Evolutionary conservation across 1,140 invertebrate species (phyloP).

Genomic region (Rhyacophila brunnea): DNA sequence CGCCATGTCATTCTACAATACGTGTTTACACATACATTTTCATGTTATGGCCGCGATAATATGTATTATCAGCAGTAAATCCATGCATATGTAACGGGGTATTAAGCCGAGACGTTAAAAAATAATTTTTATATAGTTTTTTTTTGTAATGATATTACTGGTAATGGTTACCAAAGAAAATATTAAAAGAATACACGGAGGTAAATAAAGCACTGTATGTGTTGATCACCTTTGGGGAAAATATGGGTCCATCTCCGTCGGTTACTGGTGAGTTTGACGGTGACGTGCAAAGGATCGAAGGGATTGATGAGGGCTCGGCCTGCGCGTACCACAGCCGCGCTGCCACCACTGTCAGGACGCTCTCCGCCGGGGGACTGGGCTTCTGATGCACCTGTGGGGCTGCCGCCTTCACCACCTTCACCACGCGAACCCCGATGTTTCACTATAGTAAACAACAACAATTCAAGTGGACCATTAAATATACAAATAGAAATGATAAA

Average conservation of each 20-base stretch:
- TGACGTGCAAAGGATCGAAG: slow-evolving; percentile 95
- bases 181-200: too few species aligned
- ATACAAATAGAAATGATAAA: too few species aligned
- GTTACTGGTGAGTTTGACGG: slow-evolving; percentile 95
- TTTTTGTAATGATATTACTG: too few species aligned
- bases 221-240: slow-evolving; percentile 90
- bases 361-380: slow-evolving; percentile 2
- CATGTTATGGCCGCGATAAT: too few species aligned
- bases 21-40: too few species aligned
- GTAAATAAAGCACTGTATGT: too few species aligned
- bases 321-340: slow-evolving; percentile 59
- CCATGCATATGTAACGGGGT: too few species aligned
- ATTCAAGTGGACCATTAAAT: background rate
- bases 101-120: too few species aligned
- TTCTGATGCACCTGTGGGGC: slow-evolving; percentile 1
- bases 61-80: too few species aligned
- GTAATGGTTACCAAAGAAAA: too few species aligned
- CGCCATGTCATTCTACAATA: too few species aligned
- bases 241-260: slow-evolving; percentile 97
- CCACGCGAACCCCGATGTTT: slow-evolving; percentile 17
- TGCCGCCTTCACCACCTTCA: background rate
- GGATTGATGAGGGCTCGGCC: slow-evolving; percentile 89
- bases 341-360: slow-evolving; percentile 5
- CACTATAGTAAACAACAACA: background rate
- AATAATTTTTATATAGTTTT: too few species aligned